Conservation (phyloP, 2,113 vertebrate genomes). For the Capreolus pygargus region DNA sequence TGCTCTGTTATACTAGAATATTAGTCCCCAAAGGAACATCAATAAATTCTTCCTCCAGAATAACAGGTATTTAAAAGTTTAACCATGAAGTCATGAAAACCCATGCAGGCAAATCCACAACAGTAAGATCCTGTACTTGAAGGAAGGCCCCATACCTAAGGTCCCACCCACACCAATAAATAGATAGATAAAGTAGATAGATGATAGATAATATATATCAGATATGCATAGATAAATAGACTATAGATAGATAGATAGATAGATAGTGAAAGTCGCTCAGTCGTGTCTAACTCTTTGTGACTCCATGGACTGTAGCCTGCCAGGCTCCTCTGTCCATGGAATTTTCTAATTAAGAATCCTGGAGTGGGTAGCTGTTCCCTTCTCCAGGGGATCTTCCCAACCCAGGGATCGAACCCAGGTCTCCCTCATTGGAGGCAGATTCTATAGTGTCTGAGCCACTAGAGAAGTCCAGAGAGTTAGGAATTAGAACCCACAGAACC, state of each 20-base stretch:
- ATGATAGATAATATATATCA: background rate
- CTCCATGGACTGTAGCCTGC: background rate
- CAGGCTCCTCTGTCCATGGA: background rate
- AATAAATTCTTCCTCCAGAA: background rate
- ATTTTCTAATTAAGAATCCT: background rate
- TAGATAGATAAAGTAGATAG: background rate
- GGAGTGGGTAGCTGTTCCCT: background rate
- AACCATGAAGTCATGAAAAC: background rate
- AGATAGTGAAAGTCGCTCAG: background rate
- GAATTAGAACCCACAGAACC: background rate
- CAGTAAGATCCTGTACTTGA: background rate
- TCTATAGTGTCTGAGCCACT: background rate
- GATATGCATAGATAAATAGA: background rate
- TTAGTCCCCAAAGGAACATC: background rate
- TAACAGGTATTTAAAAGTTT: background rate
- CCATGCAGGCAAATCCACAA: background rate
- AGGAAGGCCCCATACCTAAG: background rate
- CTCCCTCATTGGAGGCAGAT: rapidly evolving
- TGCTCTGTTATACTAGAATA: background rate
- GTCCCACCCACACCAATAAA: background rate
- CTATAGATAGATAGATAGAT: background rate
- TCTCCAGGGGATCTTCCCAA: background rate
- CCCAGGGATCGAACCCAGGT: background rate
- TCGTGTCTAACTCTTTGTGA: background rate
- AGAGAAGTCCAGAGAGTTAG: background rate